Base-by-base conservation (phyloP, 2,888 invertebrate species). In the Branchipolynoe longqiensis region DNA sequence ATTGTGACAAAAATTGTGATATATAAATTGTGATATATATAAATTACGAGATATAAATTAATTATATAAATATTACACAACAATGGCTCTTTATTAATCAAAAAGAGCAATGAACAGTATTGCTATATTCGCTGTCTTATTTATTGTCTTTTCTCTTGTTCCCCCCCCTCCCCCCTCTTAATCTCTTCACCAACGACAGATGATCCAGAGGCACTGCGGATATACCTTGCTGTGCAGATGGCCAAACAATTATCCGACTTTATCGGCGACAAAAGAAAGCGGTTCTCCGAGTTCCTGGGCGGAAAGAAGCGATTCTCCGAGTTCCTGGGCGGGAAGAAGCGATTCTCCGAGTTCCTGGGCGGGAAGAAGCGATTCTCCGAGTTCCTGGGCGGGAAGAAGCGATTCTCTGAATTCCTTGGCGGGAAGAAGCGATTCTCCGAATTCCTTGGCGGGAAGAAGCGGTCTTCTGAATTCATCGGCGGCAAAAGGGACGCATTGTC, bases 361-460 rank as follows among this genome's bases (percentile, higher is more conserved):
- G 86, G 86, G 25, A 86, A 86, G 64, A 87, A 87, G 78, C 54
- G 87, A 28, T 87, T 87, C 81, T 86, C 86, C n/a, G 87, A 87
- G 54, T 87, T 86, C 31, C 85, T 87, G 14, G 87, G 87, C 22
- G 87, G 87, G 54, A 87, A 87, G 78, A 83, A 84, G 64, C 58
- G 86, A 28, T 84, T 83, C 38, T 56, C 69, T 1, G 85, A 85
- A 69, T 85, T 84, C 28, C 84, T 84, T n/a, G 82, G 73, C 12
- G 83, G 84, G 74, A 81, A 85, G 64, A 82, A 86, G 38, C 62
- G 82, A 25, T 85, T 64, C 25, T 85, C 86, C 12, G 82, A 85
- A 33, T 86, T 84, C 48, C 41, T 84, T 22, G 84, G 84, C 14
- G 85, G 85, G n/a, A 81, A 85, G 64, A 82, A 86, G 25, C 62